phyloP scores from a whole-genome alignment of 2,113 vertebrate genomes.

The Romanogobio albipinnatus region DNA sequence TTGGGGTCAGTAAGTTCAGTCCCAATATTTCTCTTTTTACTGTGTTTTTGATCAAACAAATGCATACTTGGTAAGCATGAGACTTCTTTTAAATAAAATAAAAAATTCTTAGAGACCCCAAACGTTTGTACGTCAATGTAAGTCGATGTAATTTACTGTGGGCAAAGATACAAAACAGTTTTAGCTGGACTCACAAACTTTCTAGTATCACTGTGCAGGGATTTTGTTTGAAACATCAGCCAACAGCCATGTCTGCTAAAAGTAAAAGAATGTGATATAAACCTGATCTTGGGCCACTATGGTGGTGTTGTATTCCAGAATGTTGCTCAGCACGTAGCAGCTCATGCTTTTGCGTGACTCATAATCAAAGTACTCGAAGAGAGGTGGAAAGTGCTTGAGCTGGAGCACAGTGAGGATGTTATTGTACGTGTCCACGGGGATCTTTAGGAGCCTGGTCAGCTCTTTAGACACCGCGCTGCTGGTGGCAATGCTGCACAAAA shows the following conservation, averaged over 20 bases:
- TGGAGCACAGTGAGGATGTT: slow-evolving; percentile 93
- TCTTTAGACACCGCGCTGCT: slow-evolving; percentile 98
- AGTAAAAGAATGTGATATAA: slow-evolving; percentile 32
- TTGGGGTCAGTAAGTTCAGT: background rate
- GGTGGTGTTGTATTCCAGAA: slow-evolving; percentile 94
- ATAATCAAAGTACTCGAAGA: slow-evolving; percentile 98
- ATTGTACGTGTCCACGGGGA: slow-evolving; percentile 97
- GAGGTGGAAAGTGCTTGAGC: slow-evolving; percentile 94
- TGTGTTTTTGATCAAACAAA: background rate
- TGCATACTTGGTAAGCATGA: background rate
- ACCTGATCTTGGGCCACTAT: slow-evolving; percentile 97
- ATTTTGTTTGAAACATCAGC: background rate
- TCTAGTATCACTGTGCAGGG: background rate
- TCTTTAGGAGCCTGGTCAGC: slow-evolving; percentile 95
- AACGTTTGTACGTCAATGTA: background rate
- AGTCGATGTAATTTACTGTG: background rate
- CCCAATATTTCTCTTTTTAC: background rate
- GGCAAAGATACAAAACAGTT: background rate
- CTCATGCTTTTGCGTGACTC: slow-evolving; percentile 99
- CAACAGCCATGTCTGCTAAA: background rate
- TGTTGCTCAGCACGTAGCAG: slow-evolving; percentile 95
- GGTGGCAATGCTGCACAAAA: slow-evolving; percentile 87
- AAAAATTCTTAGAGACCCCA: background rate
- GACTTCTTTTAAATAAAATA: background rate
- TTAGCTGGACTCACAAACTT: background rate